Evolutionary conservation across 1,140 invertebrate species (phyloP), one percentile per base, ranked within the genome.

Genomic region (Trachymyrmex cornetzi): DNA sequence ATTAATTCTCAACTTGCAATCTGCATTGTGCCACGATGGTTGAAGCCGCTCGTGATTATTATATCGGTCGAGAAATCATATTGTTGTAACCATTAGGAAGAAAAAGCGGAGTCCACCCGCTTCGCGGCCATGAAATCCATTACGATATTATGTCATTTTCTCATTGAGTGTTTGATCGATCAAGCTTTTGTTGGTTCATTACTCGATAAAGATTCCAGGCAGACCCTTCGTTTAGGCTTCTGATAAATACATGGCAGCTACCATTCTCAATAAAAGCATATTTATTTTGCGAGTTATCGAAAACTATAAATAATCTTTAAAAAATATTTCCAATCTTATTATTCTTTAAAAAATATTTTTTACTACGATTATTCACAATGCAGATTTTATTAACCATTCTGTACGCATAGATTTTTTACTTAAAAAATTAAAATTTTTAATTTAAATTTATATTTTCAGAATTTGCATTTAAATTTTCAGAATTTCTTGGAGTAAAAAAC

Each of bases 1-100:
- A 90, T 92, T 90, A 92, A 91, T 91, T 72, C 90, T 92, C 87
- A 74, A 89, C 90, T 90, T 71, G 86, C 66, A 71, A 91, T 91
- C 88, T 91, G 82, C 88, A 91, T 86, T 71, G 48, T 64, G 12
- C 22, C n/a, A 34, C 27, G 38, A 6, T n/a, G 48, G 7, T 34
- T 22, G 4, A 34, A 59, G 77, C 66, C 85, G 88, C 84, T 88
- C 86, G 77, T 16, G 48, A 44, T 53, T 14, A 61, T 89, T 89
- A 86, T 81, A 74, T 63, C 80, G 53, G 24, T 19, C 38, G n/a
- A 12, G 24, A 86, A 69, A 88, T 88, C 71, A 74, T 53, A 59
- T 69, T 53, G 61, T 16, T 16, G 24, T 19, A 67, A 30, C 38
- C 64, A 50, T 59, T 48, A n/a, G 27, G 53, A 66, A 27, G 14